Evolutionary conservation across 2,797 vertebrate genomes (phyloP).

Genomic region (Falco biarmicus): DNA sequence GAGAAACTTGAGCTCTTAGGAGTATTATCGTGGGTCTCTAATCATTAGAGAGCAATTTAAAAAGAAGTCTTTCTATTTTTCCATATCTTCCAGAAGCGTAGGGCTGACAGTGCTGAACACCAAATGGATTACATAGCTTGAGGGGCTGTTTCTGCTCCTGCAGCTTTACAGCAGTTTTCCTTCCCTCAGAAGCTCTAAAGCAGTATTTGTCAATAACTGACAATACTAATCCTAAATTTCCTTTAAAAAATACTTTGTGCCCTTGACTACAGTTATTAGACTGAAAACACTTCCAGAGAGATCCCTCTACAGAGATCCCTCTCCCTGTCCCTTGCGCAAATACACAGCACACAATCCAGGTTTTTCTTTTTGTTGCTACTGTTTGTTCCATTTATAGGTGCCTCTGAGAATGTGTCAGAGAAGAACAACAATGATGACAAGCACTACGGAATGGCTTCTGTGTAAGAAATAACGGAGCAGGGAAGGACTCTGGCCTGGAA

Average conservation of each 20-base stretch:
- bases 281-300: neutral
- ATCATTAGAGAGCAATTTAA: neutral
- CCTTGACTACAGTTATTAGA: neutral
- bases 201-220: conserved; percentile 15
- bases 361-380: rapidly evolving
- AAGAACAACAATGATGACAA: neutral
- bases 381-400: neutral
- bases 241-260: neutral
- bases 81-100: neutral
- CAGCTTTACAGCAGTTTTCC: neutral
- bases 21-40: neutral
- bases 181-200: neutral
- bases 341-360: neutral
- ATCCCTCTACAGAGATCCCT: neutral
- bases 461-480: neutral
- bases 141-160: neutral
- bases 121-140: neutral
- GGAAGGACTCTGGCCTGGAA: neutral
- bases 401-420: neutral
- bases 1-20: neutral
- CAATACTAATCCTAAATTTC: neutral
- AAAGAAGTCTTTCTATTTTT: neutral
- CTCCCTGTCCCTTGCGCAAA: neutral
- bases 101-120: neutral
- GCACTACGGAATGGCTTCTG: neutral